Evolutionary conservation across 2,888 invertebrate species (phyloP).

Genomic region (Tethea ocularis): DNA sequence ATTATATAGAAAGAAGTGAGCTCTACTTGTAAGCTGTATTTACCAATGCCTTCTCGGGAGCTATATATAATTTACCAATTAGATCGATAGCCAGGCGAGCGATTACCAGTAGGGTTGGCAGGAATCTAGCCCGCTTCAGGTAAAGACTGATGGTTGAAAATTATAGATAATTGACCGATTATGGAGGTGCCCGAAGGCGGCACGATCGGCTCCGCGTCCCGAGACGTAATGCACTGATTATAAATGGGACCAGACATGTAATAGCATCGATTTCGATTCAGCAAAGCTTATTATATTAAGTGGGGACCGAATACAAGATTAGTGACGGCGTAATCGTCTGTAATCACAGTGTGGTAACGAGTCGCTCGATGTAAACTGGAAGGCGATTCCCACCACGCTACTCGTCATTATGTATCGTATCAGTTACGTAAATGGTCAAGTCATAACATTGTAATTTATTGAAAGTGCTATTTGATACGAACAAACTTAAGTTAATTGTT

Average conservation of each 20-base stretch:
- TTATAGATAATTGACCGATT: constrained; percentile 82
- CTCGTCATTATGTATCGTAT: constrained; percentile 28
- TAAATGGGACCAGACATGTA: constrained; percentile 78
- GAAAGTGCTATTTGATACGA: constrained; percentile 32
- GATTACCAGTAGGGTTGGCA: constrained; percentile 59
- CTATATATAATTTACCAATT: constrained; percentile 71
- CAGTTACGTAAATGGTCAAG: constrained; percentile 48
- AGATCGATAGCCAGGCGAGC: constrained; percentile 68
- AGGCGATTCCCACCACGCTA: constrained; percentile 39
- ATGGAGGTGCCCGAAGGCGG: constrained; percentile 63
- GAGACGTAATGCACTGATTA: constrained; percentile 74
- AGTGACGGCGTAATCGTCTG: constrained; percentile 78
- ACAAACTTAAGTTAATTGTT: constrained; percentile 26
- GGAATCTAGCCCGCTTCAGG: constrained; percentile 62
- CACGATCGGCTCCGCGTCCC: constrained; percentile 33
- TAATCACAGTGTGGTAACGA: constrained; percentile 67
- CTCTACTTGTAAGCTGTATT: neutral
- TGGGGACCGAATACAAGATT: constrained; percentile 73
- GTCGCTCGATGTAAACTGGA: constrained; percentile 36
- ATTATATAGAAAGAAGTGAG: neutral
- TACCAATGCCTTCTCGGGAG: constrained; percentile 31
- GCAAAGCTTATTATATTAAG: constrained; percentile 82
- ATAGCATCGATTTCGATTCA: constrained; percentile 81
- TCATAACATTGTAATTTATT: constrained; percentile 40
- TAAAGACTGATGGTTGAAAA: constrained; percentile 82